Evolutionary conservation across 2,113 vertebrate species (phyloP), one percentile per base, ranked within the genome.

Genomic region (Mobula hypostoma): DNA sequence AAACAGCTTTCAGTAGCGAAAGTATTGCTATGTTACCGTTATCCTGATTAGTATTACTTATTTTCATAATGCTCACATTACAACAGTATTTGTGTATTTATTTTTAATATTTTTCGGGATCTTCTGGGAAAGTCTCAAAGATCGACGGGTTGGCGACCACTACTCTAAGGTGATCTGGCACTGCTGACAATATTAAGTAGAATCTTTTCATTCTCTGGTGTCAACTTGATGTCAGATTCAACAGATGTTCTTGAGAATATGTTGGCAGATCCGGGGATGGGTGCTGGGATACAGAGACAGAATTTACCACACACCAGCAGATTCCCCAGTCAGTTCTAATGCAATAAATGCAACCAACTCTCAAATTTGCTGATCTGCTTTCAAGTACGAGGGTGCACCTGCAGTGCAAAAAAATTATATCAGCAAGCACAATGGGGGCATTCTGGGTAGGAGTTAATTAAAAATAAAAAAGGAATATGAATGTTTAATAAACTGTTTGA

Each of bases 401-500:
- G 27, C 14, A n/a, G 27, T 88, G 27, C 24, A 61, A 0, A 48
- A 48, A 63, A 87, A 87, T 61, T 61, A 29, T 87, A 87, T 61
- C 56, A 61, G 83, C 21, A 48, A 29, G 40, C 19, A 12, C 58
- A 88, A 32, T n/a, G 29, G 1, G 1, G 63, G 58, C 85, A 66
- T 63, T 87, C 83, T n/a, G 83, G 83, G 5, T 61, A 66, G 85
- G 63, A n/a, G 85, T n/a, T 88, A 63, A 66, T 66, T n/a, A 88
- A 61, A 85, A 58, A 29, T 77, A 29, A 77, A 77, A 77, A 29
- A 77, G 29, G 56, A 3, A 61, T 61, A 87, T 63, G 56, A 87
- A 87, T 87, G 9, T 24, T 87, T 87, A 58, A 87, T 56, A 56
- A 61, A 29, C 83, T 87, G 83, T 11, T 58, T 87, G 83, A 87